Conservation (phyloP, 1,140 invertebrate species). For the Eupeodes corollae region DNA sequence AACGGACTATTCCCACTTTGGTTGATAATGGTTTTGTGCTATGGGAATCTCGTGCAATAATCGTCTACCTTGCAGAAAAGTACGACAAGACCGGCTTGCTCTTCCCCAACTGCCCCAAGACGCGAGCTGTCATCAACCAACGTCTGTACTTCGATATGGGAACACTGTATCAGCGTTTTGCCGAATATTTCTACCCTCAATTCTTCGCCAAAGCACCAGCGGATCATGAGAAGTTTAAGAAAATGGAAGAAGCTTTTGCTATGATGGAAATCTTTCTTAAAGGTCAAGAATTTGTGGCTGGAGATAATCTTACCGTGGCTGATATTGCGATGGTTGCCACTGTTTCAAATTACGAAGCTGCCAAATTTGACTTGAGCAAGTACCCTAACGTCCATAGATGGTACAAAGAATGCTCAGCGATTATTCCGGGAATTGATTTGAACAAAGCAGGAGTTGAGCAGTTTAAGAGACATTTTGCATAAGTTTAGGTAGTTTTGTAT, state of each 20-base stretch:
- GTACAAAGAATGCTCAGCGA: conserved; percentile 53
- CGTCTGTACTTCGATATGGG: conserved; percentile 62
- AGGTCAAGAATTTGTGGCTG: conserved; percentile 50
- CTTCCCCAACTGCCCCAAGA: conserved; percentile 53
- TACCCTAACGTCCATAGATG: conserved; percentile 58
- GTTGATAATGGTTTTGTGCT: conserved; percentile 54
- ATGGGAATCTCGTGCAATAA: conserved; percentile 61
- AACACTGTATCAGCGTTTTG: conserved; percentile 48
- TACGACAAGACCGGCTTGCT: conserved; percentile 55
- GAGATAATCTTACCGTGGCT: conserved; percentile 59
- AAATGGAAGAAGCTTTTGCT: conserved; percentile 47
- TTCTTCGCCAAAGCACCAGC: conserved; percentile 46
- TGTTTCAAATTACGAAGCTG: conserved; percentile 51
- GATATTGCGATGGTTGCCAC: conserved; percentile 51
- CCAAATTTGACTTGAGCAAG: conserved; percentile 50
- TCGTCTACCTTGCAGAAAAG: conserved; percentile 52
- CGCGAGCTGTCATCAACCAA: conserved; percentile 58
- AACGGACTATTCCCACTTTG: conserved; percentile 53
- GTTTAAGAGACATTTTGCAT: conserved; percentile 26
- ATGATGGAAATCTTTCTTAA: conserved; percentile 55
- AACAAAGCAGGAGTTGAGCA: conserved; percentile 44
- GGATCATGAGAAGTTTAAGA: conserved; percentile 49
- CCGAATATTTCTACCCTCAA: conserved; percentile 53
- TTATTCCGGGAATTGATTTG: conserved; percentile 57
- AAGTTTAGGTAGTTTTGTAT: no score